phyloP scores from a whole-genome alignment of 2,888 invertebrate genomes.

The Erpobdella octoculata region DNA sequence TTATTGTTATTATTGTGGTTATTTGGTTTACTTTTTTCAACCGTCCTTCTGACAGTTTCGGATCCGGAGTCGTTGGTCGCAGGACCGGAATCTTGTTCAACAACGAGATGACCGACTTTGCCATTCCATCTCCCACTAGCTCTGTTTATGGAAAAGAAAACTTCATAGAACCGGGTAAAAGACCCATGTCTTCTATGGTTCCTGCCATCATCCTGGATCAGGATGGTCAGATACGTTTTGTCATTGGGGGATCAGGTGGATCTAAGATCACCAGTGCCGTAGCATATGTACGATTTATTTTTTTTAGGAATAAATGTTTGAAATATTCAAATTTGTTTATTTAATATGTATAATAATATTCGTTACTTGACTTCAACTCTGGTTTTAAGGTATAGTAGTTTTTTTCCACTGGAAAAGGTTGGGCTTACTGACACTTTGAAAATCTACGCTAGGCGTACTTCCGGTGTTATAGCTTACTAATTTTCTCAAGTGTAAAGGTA shows the following conservation, averaged over 20 bases:
- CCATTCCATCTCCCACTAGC: constrained; percentile 39
- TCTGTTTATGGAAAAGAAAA: constrained; percentile 74
- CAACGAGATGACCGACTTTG: constrained; percentile 34
- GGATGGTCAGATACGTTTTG: constrained; percentile 61
- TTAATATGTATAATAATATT: background rate
- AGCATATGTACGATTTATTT: constrained; percentile 57
- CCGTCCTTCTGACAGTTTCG: constrained; percentile 48
- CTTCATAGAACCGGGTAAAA: constrained; percentile 70
- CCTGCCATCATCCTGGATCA: constrained; percentile 71
- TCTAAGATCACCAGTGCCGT: constrained; percentile 78
- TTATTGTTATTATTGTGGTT: too few species aligned
- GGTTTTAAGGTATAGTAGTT: too few species aligned
- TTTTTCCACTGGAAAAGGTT: too few species aligned
- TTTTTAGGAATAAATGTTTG: background rate
- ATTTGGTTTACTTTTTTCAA: background rate
- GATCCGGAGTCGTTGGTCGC: constrained; percentile 58
- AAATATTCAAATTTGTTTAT: background rate
- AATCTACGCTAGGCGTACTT: too few species aligned
- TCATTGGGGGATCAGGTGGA: constrained; percentile 81
- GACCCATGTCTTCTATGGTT: constrained; percentile 83
- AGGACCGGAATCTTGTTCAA: constrained; percentile 60
- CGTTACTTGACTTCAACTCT: background rate
- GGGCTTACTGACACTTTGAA: background rate
- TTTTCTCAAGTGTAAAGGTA: background rate
- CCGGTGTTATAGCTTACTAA: background rate